Base-by-base conservation (phyloP, 92 coral and sea anemone species). In the Phymanthus crucifer region DNA sequence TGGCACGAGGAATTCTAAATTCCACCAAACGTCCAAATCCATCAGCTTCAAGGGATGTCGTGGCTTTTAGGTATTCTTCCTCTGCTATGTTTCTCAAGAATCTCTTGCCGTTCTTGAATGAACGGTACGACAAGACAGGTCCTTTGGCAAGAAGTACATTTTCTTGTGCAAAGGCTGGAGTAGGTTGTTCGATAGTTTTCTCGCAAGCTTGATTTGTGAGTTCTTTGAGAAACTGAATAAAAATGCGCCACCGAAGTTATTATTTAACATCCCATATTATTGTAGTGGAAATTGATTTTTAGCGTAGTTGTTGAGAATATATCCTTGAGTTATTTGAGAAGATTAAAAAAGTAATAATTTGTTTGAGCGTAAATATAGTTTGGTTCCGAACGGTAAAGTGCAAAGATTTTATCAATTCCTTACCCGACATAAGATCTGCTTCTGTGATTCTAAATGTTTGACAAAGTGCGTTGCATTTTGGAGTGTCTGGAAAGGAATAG, bases 361-460 rank as follows among this genome's bases (percentile, higher is more conserved):
- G n/a, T n/a, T n/a, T n/a, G n/a, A n/a, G n/a, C n/a, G n/a, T n/a
- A n/a, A n/a, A n/a, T n/a, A n/a, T n/a, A n/a, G n/a, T n/a, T n/a
- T n/a, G n/a, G n/a, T n/a, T n/a, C n/a, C n/a, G n/a, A n/a, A n/a
- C n/a, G n/a, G n/a, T n/a, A n/a, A n/a, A n/a, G n/a, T n/a, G n/a
- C n/a, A n/a, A n/a, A n/a, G n/a, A n/a, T n/a, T n/a, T n/a, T n/a
- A n/a, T n/a, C n/a, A n/a, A n/a, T n/a, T n/a, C n/a, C n/a, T 77
- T 81, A 86, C 90, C 80, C 75, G 83, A 45, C 83, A 81, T 32
- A 81, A 78, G 52, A 86, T 86, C 77, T 73, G 81, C 80, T 89
- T 84, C 80, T 88, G 93, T 19, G 67, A 40, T 40, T 89, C 89
- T 29, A 85, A 75, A 70, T 89, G 79, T 17, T 34, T 14, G 31